Base-by-base conservation (phyloP, 2,797 vertebrate species). In the Pipistrellus pipistrellus region DNA sequence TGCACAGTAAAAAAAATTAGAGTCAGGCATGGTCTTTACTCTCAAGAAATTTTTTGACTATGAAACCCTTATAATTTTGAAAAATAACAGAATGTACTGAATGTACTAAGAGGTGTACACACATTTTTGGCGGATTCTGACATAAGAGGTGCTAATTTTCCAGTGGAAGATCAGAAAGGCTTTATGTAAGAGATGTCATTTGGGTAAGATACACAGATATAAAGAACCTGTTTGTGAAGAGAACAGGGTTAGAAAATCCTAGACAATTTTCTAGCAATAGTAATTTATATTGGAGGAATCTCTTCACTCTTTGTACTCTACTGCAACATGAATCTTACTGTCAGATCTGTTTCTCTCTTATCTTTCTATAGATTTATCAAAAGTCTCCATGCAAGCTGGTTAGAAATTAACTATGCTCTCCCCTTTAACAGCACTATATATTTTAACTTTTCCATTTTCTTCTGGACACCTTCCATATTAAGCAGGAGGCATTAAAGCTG, bases 381-480 rank as follows among this genome's bases (percentile, higher is more conserved):
- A 86, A 32, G 3, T 41, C 21, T 57, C 53, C 73, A n/a, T 25
- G 44, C 30, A 80, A 93, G 53, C 35, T 62, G 8, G 11, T 81
- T 53, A 90, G 18, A 94, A 53, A 91, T 46, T n/a, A 76, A 76
- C 21, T 55, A 12, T 77, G 15, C 71, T 68, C 4, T 82, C 93
- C 6, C 4, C 3, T 55, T 66, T 84, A 88, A 46, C 10, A 84
- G 72, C 14, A 17, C 3, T 46, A 46, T 41, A 27, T 64, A 48
- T 55, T 85, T 75, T 53, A 80, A n/a, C 1, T 30, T 66, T 83
- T 72, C 14, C 23, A 10, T 64, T 85, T 88, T 87, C n/a, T 62
- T 92, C 55, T 59, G 51, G 4, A 71, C 6, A 78, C 73, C 18
- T 87, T 93, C 48, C 15, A 14, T 20, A 55, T 44, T 64, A 6